Evolutionary conservation across 2,888 invertebrate species (phyloP), one percentile per base, ranked within the genome.

Genomic region (Chrysina gloriosa): DNA sequence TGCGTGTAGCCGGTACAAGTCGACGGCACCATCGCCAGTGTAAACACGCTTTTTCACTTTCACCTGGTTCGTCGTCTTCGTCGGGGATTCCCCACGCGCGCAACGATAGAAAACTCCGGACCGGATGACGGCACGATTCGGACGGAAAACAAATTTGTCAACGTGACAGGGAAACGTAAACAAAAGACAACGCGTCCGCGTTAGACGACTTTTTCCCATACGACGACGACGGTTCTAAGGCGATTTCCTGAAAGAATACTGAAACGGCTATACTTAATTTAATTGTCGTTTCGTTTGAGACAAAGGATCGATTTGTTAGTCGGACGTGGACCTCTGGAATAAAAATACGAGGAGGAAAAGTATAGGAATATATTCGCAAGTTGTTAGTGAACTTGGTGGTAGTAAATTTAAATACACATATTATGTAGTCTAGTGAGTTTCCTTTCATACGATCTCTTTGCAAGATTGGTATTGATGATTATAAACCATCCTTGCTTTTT

Each of bases 71-170:
- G 11, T 14, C 25, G 45, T 50, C 54, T 54, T 47, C 65, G 67
- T 58, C 16, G 27, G 31, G 21, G 61, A 50, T 71, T 67, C 68
- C 63, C 68, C 69, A 67, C 66, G 52, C 70, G 9, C 36, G 2
- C 34, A 63, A 66, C 67, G 65, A 65, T 65, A 65, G 63, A 56
- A 69, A 72, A 70, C 70, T 70, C 69, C 68, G 48, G n/a, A 68
- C 66, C 69, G 67, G 65, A 67, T 63, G 67, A 74, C 73, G 71
- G 71, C 50, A 64, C 56, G n/a, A n/a, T 61, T 63, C 70, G 73
- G 70, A 70, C 64, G 72, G 76, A 78, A 79, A 80, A 80, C 79
- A 80, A 77, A 80, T 80, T 80, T 79, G 77, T 80, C 80, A 80
- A 79, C 76, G 75, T 73, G 80, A 77, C 80, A 42, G 27, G 58